Base-by-base conservation (phyloP, 2,113 vertebrate species). In the Peromyscus californicus region DNA sequence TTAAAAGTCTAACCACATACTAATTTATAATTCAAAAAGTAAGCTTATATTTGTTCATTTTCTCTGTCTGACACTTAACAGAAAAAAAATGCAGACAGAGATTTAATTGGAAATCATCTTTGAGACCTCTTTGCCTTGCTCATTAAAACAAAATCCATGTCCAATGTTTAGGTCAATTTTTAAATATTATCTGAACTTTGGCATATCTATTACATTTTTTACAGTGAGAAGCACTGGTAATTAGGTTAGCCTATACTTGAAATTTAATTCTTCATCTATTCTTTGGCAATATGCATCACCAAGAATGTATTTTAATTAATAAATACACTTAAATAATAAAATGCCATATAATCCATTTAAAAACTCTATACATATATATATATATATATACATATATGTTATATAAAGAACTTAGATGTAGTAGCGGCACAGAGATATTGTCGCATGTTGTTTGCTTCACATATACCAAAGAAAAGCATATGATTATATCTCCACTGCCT, bases 221-320 rank as follows among this genome's bases (percentile, higher is more conserved):
- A 86, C 70, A 42, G 59, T 69, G 82, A 89, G 33, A 15, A 91
- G 17, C 59, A 92, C 33, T 65, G 70, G 61, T 84, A 89, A 39
- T 93, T 95, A 74, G 15, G 7, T 75, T 67, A 97, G 75, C 1
- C 87, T 51, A 87, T 45, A 33, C 95, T 45, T 96, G 21, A 88
- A 95, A 12, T 76, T 93, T 91, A 51, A 90, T 67, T 80, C 39
- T 86, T 36, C 45, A 89, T 48, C 54, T 80, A 86, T 91, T 93
- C n/a, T 29, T 91, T 94, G 85, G 12, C 45, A 93, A 67, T 87
- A 87, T 83, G 83, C 29, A 95, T 79, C 63, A 72, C 7, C 5
- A 74, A 45, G 2, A 79, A 2, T 67, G 74, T 90, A 87, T 86
- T 91, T 96, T 93, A 95, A 96, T 88, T 95, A 97, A 76, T 85